Percentiles rank a stretch among this genome's conserved stretches.
These are phyloP conservation scores for Turdus rufiventris DNA, from an alignment of 2,113 vertebrate genomes.

Conservation along the genomic window DNA sequence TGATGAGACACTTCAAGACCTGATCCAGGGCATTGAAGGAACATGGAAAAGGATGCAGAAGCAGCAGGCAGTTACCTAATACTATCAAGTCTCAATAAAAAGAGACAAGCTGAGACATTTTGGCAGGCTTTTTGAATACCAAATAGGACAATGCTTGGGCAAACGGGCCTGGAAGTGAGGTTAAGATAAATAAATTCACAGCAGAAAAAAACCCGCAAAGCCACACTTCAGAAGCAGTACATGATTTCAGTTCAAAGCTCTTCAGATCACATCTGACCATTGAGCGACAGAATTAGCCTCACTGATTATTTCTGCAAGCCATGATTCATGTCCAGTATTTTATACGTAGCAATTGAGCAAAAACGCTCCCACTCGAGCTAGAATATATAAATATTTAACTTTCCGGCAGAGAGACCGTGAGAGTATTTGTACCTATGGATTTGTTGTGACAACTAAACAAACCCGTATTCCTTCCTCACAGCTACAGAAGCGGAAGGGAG, in stretches of 20 bases:
- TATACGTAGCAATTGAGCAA: not conserved
- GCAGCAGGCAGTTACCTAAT: slow-evolving; percentile 18
- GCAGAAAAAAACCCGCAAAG: not conserved
- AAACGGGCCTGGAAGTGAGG: not conserved
- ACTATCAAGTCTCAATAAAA: slow-evolving; percentile 12
- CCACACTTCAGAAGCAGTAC: not conserved
- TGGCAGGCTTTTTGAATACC: slow-evolving; percentile 13
- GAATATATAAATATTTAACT: not conserved
- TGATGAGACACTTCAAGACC: not conserved
- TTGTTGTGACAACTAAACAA: not conserved
- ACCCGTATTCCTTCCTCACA: not conserved
- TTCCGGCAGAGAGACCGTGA: not conserved
- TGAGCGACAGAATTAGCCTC: not conserved
- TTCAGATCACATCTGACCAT: not conserved
- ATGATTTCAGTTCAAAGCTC: not conserved
- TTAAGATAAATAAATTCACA: not conserved
- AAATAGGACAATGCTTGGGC: not conserved
- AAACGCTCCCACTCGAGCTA: not conserved
- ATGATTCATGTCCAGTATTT: not conserved
- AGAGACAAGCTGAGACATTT: slow-evolving; percentile 11
- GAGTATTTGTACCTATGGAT: not conserved
- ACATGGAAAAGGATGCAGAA: not conserved
- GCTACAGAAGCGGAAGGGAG: not conserved
- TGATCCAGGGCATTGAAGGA: not conserved
- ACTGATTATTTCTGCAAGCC: not conserved